Conservation (phyloP, 1,140 invertebrate species). For the Diachasmimorpha longicaudata region DNA sequence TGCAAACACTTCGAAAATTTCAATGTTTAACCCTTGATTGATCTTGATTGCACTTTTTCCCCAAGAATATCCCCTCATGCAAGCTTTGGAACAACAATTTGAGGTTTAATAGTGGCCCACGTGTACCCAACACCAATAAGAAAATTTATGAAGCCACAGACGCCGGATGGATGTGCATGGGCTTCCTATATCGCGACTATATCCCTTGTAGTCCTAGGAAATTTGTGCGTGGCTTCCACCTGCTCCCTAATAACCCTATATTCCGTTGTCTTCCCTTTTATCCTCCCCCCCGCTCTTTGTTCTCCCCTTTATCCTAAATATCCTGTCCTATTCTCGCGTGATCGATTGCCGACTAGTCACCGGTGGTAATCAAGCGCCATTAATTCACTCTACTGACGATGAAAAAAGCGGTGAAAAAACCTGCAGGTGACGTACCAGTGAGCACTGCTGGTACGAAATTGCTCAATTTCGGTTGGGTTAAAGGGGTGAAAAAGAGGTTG, state of each 20-base stretch:
- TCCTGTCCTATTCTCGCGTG: neutral
- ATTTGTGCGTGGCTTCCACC: constrained; percentile 36
- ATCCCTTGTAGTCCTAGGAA: constrained; percentile 20
- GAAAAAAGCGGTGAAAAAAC: neutral
- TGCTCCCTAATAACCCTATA: constrained; percentile 34
- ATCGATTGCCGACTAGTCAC: neutral
- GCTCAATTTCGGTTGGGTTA: constrained; percentile 4
- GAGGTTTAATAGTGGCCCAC: constrained; percentile 14
- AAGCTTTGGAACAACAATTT: neutral
- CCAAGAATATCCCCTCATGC: neutral
- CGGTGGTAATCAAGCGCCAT: neutral
- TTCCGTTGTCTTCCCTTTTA: constrained; percentile 7
- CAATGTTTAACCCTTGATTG: neutral
- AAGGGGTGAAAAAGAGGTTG: neutral
- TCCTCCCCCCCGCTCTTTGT: neutral
- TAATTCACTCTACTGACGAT: neutral
- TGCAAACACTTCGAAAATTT: neutral
- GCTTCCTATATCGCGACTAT: constrained; percentile 15
- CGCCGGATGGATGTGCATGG: constrained; percentile 30
- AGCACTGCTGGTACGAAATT: neutral
- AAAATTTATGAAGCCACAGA: constrained; percentile 36
- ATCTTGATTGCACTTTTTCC: neutral
- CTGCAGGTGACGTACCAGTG: neutral
- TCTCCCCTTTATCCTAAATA: neutral
- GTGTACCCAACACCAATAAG: constrained; percentile 26